Conservation (phyloP, 2,797 vertebrate genomes). For the Oreochromis grahami region DNA sequence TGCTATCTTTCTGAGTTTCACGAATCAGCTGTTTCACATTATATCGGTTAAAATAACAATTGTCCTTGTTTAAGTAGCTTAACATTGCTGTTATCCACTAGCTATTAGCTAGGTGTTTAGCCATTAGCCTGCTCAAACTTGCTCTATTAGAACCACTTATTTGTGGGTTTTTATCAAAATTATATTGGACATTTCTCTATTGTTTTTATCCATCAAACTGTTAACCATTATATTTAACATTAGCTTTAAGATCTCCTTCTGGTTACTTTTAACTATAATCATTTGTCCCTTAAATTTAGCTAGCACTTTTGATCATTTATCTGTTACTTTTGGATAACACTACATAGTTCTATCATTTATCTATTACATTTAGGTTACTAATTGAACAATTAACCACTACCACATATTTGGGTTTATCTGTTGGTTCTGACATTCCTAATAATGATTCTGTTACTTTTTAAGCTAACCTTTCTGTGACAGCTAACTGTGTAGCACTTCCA, state of each 20-base stretch:
- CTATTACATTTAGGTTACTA: neutral
- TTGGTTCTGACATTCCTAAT: neutral
- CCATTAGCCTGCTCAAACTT: neutral
- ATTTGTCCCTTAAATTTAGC: neutral
- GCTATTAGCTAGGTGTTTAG: neutral
- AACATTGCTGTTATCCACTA: neutral
- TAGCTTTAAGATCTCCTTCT: neutral
- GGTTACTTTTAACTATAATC: neutral
- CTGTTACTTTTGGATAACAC: neutral
- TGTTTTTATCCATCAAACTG: neutral
- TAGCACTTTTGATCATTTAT: neutral
- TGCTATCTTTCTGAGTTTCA: neutral
- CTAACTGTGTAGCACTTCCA: neutral
- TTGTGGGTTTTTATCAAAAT: neutral
- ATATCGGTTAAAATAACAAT: neutral
- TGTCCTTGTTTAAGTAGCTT: neutral
- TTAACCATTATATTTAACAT: neutral
- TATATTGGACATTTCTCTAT: neutral
- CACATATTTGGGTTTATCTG: neutral
- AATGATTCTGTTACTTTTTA: neutral
- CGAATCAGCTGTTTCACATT: neutral
- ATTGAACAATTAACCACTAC: neutral
- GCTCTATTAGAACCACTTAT: neutral
- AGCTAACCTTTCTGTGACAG: neutral
- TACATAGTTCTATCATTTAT: neutral